A percentile compares a stretch with the other conserved stretches of the same genome.
Conservation (phyloP, 2,797 vertebrate species). For the Malacoctenus gilli region DNA sequence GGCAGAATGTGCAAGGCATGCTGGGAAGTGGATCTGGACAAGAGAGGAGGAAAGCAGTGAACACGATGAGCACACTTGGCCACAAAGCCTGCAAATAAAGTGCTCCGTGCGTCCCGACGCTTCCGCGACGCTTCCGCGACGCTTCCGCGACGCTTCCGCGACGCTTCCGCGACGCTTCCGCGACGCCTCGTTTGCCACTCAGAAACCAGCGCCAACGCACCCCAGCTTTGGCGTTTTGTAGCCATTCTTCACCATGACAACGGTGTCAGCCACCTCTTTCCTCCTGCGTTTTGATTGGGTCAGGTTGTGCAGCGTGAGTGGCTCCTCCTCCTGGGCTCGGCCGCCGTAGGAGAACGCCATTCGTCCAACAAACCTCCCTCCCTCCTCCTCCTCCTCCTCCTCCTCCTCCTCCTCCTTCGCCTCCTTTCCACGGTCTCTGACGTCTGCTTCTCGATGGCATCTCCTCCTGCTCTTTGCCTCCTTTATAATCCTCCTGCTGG, state of each 20-base stretch:
- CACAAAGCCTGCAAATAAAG: too few species aligned
- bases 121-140: too few species aligned
- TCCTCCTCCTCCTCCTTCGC: background rate
- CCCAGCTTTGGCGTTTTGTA: background rate
- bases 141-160: too few species aligned
- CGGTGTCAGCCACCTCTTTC: slow-evolving; percentile 4
- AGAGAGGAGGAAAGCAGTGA: background rate
- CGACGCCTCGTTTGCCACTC: too few species aligned
- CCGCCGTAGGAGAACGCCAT: slow-evolving; percentile 44
- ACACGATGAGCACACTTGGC: background rate
- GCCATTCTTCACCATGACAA: slow-evolving; percentile 40
- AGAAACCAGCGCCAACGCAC: too few species aligned
- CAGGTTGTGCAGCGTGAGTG: slow-evolving; percentile 42
- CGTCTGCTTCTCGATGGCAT: slow-evolving; percentile 5
- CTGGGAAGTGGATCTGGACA: slow-evolving; percentile 26
- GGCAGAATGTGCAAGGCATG: slow-evolving; percentile 34
- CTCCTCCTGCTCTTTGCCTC: slow-evolving; percentile 40
- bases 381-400: slow-evolving; percentile 27
- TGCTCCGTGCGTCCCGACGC: too few species aligned
- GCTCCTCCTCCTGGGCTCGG: slow-evolving; percentile 12
- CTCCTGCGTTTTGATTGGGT: slow-evolving; percentile 34
- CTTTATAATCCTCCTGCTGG: background rate
- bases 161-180: too few species aligned
- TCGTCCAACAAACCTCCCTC: slow-evolving; percentile 56
- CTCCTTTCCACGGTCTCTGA: too few species aligned